Base-by-base conservation (phyloP, 1,140 invertebrate genomes). In the Centruroides vittatus region DNA sequence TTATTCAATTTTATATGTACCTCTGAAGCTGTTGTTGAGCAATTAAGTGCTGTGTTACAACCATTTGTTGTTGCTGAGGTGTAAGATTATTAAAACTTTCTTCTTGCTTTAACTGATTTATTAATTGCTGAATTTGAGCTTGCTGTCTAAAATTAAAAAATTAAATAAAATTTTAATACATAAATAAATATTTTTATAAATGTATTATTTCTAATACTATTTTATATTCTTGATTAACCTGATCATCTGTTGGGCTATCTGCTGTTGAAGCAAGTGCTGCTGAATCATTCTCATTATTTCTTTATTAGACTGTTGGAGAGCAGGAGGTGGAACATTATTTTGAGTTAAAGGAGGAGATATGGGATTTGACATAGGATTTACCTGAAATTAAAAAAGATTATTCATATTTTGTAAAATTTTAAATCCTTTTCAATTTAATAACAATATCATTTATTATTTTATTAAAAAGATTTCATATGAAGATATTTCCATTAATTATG, bases 81-180 rank as follows among this genome's bases (percentile, higher is more conserved):
- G 73, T 76, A 8, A 86, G 64, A 0, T 74, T 75, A 55, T 76
- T 75, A 75, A 84, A 86, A 13, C 79, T 79, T 41, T 85, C 84
- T 50, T 80, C 77, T 47, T 84, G 81, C 6, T 82, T 80, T 10
- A 86, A 70, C 64, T 84, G 82, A 8, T 72, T 71, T 13, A 83
- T 70, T 12, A 82, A 74, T 66, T 70, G 69, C 57, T 75, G 69
- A 8, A 73, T 55, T 59, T 75, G 73, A 35, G 73, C 60, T 63
- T 67, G 63, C 63, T 64, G 60, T 59, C 60, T 64, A 36, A 60
- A 50, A 61, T 35, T 49, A 46, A 58, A 35, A 50, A 58, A 10
- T 23, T 23, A 23, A 23, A 23, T 23, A 23, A 23, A 23, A 23
- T 23, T 23, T 23, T 23, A 23, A 23, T 23, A 23, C 23, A 23